These are phyloP conservation scores for Psammodynastes pulverulentus DNA, from an alignment of 2,113 vertebrate genomes.

Conservation along the genomic window DNA sequence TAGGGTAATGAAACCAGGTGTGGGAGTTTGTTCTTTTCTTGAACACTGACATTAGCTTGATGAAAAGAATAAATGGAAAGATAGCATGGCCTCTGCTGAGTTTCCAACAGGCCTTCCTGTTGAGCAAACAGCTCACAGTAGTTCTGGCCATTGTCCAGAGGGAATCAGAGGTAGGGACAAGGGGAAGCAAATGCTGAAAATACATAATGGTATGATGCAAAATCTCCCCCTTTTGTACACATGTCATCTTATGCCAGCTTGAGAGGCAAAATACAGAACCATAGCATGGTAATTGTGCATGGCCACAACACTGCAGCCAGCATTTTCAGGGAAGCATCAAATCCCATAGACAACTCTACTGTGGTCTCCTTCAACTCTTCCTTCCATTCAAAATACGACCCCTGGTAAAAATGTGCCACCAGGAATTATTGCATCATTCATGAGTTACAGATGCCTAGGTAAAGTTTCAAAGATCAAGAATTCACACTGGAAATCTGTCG, in stretches of 20 bases:
- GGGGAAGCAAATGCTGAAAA: not conserved
- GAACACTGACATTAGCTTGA: no score
- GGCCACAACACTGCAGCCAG: not conserved
- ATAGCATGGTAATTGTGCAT: not conserved
- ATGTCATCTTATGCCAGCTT: not conserved
- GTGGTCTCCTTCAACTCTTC: not conserved
- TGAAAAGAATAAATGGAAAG: not conserved
- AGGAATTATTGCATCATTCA: not conserved
- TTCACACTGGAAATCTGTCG: constrained; percentile 17
- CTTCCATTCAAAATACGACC: not conserved
- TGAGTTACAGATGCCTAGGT: not conserved
- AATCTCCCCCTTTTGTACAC: not conserved
- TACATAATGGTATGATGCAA: not conserved
- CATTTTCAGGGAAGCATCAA: not conserved
- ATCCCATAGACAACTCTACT: not conserved
- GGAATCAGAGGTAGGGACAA: not conserved
- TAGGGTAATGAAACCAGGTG: no score
- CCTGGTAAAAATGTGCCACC: not conserved
- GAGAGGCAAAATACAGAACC: not conserved
- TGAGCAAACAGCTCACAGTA: not conserved
- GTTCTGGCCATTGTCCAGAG: not conserved
- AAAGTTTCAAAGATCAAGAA: constrained; percentile 17
- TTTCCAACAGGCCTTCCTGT: not conserved
- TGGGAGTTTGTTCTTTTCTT: no score
- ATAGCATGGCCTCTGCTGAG: not conserved